Evolutionary conservation across 2,113 vertebrate species (phyloP), one percentile per base, ranked within the genome.

Genomic region (Brachyhypopomus occidentalis): DNA sequence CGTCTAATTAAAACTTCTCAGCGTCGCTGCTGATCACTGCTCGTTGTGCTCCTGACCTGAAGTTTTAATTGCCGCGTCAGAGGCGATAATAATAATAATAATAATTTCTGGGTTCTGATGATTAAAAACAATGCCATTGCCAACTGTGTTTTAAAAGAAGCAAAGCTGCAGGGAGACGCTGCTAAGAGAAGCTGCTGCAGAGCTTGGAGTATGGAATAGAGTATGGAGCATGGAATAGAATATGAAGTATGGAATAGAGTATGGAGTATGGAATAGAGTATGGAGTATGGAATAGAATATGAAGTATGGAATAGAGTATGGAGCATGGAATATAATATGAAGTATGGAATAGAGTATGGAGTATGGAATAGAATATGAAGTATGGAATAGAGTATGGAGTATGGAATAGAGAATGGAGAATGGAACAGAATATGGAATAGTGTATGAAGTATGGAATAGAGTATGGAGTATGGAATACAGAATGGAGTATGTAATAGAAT

Each of bases 1-100:
- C 92, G 91, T 94, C 93, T 94, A 94, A 95, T 94, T 94, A 94
- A 95, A 94, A 94, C 94, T 94, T 94, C 92, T 94, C 93, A 90
- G 93, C 93, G 94, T 92, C 89, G 90, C 92, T 91, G 92, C 94
- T 95, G 94, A 94, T 95, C 93, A 94, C 91, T 91, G 92, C 93
- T 94, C 93, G 92, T 94, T 94, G 93, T 91, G 94, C 92, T 91
- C 92, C 93, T 94, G 92, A 95, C 93, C 94, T 94, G 93, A 94
- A 93, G 93, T 93, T 95, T 94, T 94, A 95, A 94, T 94, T 94
- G 94, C 92, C 91, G 89, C 91, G 93, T 94, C 93, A 94, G 90
- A 94, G 92, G 92, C 91, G 92, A 93, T 94, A 94, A 94, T 92
- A 94, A 94, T 93, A 93, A 93, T 94, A 94, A 94, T 92, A 94